These are phyloP conservation scores for Acleris holmiana DNA, from an alignment of 2,888 invertebrate genomes.

Conservation along the genomic window DNA sequence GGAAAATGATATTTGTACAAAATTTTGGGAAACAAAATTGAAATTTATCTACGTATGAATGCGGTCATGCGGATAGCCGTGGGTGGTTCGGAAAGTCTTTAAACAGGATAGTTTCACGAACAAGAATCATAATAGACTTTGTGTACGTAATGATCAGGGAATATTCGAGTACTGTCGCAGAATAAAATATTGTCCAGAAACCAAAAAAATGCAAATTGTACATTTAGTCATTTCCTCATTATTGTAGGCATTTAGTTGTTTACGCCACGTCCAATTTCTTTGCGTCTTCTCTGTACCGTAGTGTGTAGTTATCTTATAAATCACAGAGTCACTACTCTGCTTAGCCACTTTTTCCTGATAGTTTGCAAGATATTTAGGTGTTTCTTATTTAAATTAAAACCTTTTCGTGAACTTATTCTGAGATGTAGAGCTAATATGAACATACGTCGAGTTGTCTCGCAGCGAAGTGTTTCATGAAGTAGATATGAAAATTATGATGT, in stretches of 20 bases:
- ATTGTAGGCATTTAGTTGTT: slow-evolving; percentile 9
- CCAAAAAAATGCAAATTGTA: too few relatives aligned
- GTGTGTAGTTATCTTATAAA: slow-evolving; percentile 1
- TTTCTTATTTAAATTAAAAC: slow-evolving; percentile 1
- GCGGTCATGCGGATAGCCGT: too few relatives aligned
- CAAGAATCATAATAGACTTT: too few relatives aligned
- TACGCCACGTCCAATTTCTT: slow-evolving; percentile 10
- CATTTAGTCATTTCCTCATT: not conserved
- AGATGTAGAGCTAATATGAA: not conserved
- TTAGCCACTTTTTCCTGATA: slow-evolving; percentile 20
- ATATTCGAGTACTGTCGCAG: not conserved
- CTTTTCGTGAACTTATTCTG: too few relatives aligned
- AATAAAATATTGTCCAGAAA: slow-evolving; percentile 7
- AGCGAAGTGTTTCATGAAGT: slow-evolving; percentile 8
- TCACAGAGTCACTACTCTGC: not conserved
- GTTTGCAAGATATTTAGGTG: slow-evolving; percentile 16
- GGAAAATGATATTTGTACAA: slow-evolving; percentile 39
- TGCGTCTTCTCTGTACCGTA: slow-evolving; percentile 10
- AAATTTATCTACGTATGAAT: slow-evolving; percentile 11
- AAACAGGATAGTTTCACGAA: not conserved
- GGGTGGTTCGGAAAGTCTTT: not conserved
- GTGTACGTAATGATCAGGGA: not conserved
- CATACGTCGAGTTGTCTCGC: slow-evolving; percentile 24
- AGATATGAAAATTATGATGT: slow-evolving; percentile 38
- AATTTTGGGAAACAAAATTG: slow-evolving; percentile 31